Percentiles rank a stretch among this genome's conserved stretches.
These are phyloP conservation scores for Parauchenoglanis punctatus DNA, from an alignment of 2,797 vertebrate genomes.

Conservation along the genomic window DNA sequence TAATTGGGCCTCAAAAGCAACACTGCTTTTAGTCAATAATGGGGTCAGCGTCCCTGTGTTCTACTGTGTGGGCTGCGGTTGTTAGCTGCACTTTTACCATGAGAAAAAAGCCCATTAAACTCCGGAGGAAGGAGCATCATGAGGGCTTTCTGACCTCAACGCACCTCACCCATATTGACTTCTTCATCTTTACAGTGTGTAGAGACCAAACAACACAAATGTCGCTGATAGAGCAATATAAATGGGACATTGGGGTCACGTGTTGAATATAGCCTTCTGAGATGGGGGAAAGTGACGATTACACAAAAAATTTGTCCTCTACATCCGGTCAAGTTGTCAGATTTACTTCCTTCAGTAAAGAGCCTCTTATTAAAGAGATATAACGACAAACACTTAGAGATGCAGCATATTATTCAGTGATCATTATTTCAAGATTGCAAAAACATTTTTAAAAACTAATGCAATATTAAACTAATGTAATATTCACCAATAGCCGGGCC, in stretches of 20 bases:
- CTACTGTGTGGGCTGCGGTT: constrained; percentile 27
- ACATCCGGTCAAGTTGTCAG: constrained; percentile 4
- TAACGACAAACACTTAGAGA: background rate
- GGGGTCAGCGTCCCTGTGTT: constrained; percentile 35
- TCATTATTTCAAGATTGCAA: background rate
- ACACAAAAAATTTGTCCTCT: background rate
- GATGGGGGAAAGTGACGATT: background rate
- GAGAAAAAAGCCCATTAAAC: constrained; percentile 38
- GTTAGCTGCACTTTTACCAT: constrained; percentile 36
- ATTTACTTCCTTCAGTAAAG: background rate
- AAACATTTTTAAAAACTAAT: background rate
- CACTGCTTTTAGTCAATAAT: constrained; percentile 44
- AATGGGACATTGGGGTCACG: constrained; percentile 9
- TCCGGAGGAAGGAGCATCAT: constrained; percentile 1
- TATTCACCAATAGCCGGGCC: background rate
- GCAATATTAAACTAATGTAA: background rate
- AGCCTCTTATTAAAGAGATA: background rate
- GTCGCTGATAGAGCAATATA: constrained; percentile 12
- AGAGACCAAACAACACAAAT: constrained; percentile 17
- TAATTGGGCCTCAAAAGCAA: constrained; percentile 35
- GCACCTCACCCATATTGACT: constrained; percentile 26
- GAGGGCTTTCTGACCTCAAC: constrained; percentile 19
- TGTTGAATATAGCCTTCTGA: background rate
- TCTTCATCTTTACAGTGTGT: background rate
- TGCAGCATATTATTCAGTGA: background rate